These are phyloP conservation scores for Vespertilio murinus DNA, from an alignment of 2,797 vertebrate genomes.

Conservation along the genomic window DNA sequence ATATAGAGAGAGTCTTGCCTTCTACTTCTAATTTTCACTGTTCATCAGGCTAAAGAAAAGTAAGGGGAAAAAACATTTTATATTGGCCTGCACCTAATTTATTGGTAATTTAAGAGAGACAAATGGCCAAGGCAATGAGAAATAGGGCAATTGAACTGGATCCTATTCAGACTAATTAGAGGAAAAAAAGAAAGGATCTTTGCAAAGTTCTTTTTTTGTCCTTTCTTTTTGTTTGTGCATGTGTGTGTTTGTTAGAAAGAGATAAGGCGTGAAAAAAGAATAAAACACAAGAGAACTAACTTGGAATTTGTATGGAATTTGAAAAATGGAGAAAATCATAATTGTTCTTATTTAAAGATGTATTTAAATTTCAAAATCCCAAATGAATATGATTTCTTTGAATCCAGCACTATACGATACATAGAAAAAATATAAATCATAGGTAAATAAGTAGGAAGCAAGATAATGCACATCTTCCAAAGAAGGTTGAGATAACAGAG, in stretches of 20 bases:
- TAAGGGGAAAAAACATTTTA: conserved; percentile 6
- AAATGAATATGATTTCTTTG: background rate
- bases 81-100: conserved; percentile 39
- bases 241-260: conserved; percentile 35
- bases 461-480: background rate
- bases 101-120: background rate
- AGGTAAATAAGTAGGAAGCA: background rate
- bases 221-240: conserved; percentile 4
- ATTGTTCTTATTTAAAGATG: background rate
- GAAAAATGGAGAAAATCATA: background rate
- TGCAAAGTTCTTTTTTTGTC: background rate
- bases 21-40: background rate
- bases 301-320: conserved; percentile 1
- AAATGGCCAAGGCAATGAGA: conserved; percentile 39
- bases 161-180: conserved; percentile 59
- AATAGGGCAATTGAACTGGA: conserved; percentile 31
- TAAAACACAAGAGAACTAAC: background rate
- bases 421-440: background rate
- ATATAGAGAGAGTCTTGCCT: background rate
- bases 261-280: conserved; percentile 52
- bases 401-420: background rate
- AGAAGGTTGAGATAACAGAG: background rate
- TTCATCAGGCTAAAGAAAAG: conserved; percentile 15
- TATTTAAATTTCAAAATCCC: conserved; percentile 10
- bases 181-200: conserved; percentile 6